Evolutionary conservation across 2,113 vertebrate genomes (phyloP).

Genomic region (Antigone vipio): DNA sequence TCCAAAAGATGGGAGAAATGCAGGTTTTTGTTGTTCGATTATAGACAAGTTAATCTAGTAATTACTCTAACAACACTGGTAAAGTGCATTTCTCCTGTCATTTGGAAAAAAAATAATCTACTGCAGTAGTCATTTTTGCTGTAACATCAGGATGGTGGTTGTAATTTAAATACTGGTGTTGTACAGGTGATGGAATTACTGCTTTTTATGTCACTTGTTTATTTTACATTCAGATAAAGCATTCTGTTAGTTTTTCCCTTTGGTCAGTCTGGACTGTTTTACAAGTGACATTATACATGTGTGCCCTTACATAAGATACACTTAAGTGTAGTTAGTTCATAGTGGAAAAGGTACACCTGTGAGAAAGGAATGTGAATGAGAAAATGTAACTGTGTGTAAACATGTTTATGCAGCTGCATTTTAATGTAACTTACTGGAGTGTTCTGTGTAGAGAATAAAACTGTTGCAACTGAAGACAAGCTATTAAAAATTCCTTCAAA

Average conservation of each 20-base stretch:
- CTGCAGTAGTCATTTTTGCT: background rate
- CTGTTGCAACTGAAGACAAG: conserved; percentile 53
- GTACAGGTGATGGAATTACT: conserved; percentile 5
- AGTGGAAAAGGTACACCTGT: conserved; percentile 67
- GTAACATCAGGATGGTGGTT: background rate
- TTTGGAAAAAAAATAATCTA: background rate
- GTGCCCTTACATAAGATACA: background rate
- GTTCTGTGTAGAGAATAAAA: conserved; percentile 30
- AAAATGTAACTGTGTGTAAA: conserved; percentile 59
- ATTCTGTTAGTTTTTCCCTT: conserved; percentile 45
- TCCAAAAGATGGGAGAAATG: background rate
- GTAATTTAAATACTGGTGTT: background rate
- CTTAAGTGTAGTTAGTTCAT: conserved; percentile 4
- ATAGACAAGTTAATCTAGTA: background rate
- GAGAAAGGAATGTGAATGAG: conserved; percentile 51
- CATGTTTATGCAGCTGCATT: conserved; percentile 74
- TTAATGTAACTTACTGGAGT: conserved; percentile 44
- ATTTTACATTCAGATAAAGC: conserved; percentile 20
- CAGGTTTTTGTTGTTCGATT: background rate
- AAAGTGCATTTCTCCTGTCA: background rate
- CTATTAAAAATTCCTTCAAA: conserved; percentile 49
- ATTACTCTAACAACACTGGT: background rate
- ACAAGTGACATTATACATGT: conserved; percentile 38
- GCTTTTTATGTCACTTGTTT: conserved; percentile 45
- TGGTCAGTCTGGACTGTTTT: conserved; percentile 36